Conservation (phyloP, 2,797 vertebrate species). For the Anolis apletophallus region DNA sequence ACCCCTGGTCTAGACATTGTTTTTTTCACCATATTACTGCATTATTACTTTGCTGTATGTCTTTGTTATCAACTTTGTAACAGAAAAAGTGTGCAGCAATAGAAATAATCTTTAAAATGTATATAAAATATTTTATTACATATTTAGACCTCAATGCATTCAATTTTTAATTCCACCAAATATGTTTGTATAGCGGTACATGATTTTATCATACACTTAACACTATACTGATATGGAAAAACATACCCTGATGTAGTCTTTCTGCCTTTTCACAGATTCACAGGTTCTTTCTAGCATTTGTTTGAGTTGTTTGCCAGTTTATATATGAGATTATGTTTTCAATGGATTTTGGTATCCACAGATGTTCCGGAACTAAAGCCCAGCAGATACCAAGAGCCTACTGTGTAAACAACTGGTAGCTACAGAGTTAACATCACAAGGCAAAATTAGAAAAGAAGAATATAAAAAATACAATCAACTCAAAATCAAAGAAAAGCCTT, state of each 20-base stretch:
- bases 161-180: background rate
- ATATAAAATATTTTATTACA: background rate
- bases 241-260: no score
- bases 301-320: no score
- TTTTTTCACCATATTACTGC: background rate
- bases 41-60: background rate
- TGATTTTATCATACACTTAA: no score
- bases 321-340: no score
- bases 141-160: background rate
- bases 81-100: no score
- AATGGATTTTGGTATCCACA: no score
- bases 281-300: no score
- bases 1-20: background rate
- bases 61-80: no score
- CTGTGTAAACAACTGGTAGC: background rate
- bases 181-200: background rate
- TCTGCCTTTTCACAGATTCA: no score
- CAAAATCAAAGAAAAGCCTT: background rate
- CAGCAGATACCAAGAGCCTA: no score
- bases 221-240: no score
- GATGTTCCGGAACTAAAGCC: no score
- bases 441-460: background rate
- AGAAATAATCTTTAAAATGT: background rate
- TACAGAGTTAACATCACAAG: background rate
- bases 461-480: background rate